Evolutionary conservation across 2,888 invertebrate genomes (phyloP).

Genomic region (Microctonus aethiopoides): DNA sequence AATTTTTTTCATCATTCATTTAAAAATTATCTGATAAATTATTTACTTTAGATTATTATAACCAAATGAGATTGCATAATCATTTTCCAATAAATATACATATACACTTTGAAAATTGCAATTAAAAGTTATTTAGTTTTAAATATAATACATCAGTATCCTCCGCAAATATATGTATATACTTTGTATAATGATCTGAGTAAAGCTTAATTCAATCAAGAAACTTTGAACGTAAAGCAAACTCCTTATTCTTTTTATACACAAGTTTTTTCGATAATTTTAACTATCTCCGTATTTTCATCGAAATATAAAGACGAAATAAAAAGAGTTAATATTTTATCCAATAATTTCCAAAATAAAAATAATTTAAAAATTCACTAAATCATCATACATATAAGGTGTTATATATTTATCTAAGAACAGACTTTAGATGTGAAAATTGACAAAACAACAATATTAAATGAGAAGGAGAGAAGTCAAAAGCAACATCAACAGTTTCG

Average conservation of each 20-base stretch:
- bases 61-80: not conserved
- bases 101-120: not conserved
- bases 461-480: not conserved
- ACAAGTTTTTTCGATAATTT: not conserved
- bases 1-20: too few relatives aligned
- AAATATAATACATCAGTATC: not conserved
- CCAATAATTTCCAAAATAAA: too few relatives aligned
- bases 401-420: not conserved
- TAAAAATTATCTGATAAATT: too few relatives aligned
- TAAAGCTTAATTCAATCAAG: constrained; percentile 10
- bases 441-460: constrained; percentile 30
- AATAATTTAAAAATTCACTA: too few relatives aligned
- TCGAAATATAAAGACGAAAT: too few relatives aligned
- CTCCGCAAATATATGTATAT: not conserved
- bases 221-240: not conserved
- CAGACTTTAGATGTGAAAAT: constrained; percentile 24
- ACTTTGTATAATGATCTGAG: constrained; percentile 6
- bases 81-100: not conserved
- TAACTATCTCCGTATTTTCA: not conserved
- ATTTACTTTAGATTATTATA: not conserved
- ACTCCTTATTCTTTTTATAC: constrained; percentile 14
- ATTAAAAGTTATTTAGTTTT: constrained; percentile 1
- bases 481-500: not conserved
- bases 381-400: not conserved
- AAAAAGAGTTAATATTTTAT: too few relatives aligned